Evolutionary conservation across 1,140 invertebrate genomes (phyloP).

Genomic region (Euura saliciscinereae): DNA sequence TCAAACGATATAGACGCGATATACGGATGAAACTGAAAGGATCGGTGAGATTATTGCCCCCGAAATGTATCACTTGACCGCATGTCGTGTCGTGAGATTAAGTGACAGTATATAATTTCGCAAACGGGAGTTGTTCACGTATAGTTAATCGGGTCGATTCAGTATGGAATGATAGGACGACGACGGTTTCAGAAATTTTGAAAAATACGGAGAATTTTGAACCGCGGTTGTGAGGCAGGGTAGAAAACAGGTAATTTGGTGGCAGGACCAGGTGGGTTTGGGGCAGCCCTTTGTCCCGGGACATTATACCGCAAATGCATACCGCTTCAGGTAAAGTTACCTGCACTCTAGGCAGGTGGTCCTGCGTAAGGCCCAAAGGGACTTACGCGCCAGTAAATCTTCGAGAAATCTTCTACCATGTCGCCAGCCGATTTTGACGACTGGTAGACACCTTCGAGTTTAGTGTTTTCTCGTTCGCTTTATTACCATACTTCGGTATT

Average conservation of each 20-base stretch:
- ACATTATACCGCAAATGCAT: conserved; percentile 1
- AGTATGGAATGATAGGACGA: too few species aligned
- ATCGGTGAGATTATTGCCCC: too few species aligned
- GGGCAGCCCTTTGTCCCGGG: background rate
- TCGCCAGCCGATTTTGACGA: background rate
- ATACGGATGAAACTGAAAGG: too few species aligned
- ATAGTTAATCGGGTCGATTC: too few species aligned
- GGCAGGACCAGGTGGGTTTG: background rate
- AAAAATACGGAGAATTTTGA: too few species aligned
- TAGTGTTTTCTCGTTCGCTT: background rate
- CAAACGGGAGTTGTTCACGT: too few species aligned
- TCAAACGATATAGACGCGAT: too few species aligned
- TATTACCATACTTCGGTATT: background rate
- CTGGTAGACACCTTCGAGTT: background rate
- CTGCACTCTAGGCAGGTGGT: conserved; percentile 4
- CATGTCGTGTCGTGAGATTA: too few species aligned
- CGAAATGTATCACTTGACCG: too few species aligned
- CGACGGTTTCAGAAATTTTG: too few species aligned
- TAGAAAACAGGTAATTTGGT: background rate
- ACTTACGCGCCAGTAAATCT: conserved; percentile 1
- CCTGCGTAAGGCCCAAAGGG: background rate
- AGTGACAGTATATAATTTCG: too few species aligned
- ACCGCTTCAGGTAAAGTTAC: conserved; percentile 5
- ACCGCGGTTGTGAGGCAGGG: too few species aligned
- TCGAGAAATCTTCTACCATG: background rate